These are phyloP conservation scores for Aporophyla nigra DNA, from an alignment of 2,888 invertebrate genomes.

Conservation along the genomic window DNA sequence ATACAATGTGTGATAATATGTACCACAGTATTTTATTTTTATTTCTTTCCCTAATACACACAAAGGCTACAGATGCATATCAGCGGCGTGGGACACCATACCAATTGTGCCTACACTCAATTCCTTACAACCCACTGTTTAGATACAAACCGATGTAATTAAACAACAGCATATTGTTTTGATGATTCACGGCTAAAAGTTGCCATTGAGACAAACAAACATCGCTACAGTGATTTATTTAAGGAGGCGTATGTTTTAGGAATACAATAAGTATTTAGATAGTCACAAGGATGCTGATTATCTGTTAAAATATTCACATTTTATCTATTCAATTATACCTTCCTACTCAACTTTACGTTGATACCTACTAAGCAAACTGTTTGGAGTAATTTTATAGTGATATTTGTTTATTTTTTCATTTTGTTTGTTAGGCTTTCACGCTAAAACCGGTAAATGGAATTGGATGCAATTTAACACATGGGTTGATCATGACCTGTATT, in stretches of 20 bases:
- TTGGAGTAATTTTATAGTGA: too few relatives aligned
- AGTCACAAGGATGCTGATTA: slow-evolving; percentile 55
- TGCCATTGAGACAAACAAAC: slow-evolving; percentile 66
- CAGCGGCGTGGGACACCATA: slow-evolving; percentile 63
- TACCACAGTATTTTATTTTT: slow-evolving; percentile 45
- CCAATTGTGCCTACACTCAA: slow-evolving; percentile 64
- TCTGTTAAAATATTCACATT: slow-evolving; percentile 28
- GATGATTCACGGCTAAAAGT: slow-evolving; percentile 63
- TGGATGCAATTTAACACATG: too few relatives aligned
- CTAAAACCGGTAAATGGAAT: too few relatives aligned
- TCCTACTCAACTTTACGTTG: background rate
- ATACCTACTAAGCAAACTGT: background rate
- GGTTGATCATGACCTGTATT: too few relatives aligned
- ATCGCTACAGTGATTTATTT: slow-evolving; percentile 54
- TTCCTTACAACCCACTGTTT: slow-evolving; percentile 63
- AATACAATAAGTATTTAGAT: slow-evolving; percentile 60
- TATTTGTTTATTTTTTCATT: too few relatives aligned
- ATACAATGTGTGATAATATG: slow-evolving; percentile 20
- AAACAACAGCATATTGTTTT: slow-evolving; percentile 62
- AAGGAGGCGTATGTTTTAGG: slow-evolving; percentile 60
- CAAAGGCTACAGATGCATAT: slow-evolving; percentile 54
- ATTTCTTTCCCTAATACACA: slow-evolving; percentile 25
- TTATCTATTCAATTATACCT: slow-evolving; percentile 23
- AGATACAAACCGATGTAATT: slow-evolving; percentile 57
- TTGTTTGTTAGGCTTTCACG: too few relatives aligned